These are phyloP conservation scores for Temnothorax nylanderi DNA, from an alignment of 1,140 invertebrate genomes.

Conservation along the genomic window DNA sequence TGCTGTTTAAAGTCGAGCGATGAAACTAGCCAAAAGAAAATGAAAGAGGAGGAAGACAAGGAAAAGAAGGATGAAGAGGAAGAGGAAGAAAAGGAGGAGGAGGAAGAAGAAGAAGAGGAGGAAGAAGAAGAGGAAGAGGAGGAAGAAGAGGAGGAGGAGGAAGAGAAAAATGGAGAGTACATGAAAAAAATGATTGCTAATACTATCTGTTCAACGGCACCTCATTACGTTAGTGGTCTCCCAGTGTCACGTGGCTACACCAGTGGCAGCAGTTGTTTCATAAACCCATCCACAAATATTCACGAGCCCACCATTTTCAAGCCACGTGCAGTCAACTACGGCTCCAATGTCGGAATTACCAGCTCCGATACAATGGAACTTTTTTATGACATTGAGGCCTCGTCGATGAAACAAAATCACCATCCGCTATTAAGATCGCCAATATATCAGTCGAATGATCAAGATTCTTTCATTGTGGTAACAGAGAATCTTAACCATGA, in stretches of 20 bases:
- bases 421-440: background rate
- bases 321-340: background rate
- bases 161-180: conserved; percentile 63
- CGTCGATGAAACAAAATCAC: background rate
- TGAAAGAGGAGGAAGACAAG: conserved; percentile 26
- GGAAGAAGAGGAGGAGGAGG: background rate
- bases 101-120: conserved; percentile 67
- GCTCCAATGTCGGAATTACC: background rate
- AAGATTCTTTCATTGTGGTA: background rate
- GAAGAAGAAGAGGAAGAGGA: background rate
- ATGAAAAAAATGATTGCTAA: background rate
- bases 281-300: conserved; percentile 76
- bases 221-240: conserved; percentile 69
- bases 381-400: conserved; percentile 1
- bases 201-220: conserved; percentile 4
- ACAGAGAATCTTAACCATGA: background rate
- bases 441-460: conserved; percentile 26
- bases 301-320: conserved; percentile 74
- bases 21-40: background rate
- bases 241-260: conserved; percentile 73
- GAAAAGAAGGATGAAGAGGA: conserved; percentile 70
- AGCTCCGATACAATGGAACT: background rate
- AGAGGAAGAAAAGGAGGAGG: background rate
- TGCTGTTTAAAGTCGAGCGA: conserved; percentile 67
- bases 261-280: conserved; percentile 72